Percentiles rank a stretch among this genome's conserved stretches.
These are phyloP conservation scores for Sisor rabdophorus DNA, from an alignment of 2,113 vertebrate genomes.

Conservation along the genomic window DNA sequence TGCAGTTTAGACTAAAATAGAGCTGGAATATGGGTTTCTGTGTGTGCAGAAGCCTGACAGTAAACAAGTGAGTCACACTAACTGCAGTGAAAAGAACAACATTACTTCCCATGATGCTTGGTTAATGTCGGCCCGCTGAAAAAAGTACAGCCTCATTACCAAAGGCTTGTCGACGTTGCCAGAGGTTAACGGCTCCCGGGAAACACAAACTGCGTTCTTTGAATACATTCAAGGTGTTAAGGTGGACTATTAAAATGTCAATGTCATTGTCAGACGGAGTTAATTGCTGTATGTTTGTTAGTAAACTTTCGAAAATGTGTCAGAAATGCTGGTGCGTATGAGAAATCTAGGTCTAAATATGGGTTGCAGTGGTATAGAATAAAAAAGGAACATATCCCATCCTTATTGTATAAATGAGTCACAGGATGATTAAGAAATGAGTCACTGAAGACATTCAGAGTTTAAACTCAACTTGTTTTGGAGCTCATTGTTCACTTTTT, in stretches of 20 bases:
- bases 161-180: not conserved
- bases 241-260: not conserved
- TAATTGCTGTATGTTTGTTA: not conserved
- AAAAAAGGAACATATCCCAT: slow-evolving; percentile 5
- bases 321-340: slow-evolving; percentile 15
- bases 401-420: slow-evolving; percentile 53
- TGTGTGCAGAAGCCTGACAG: not conserved
- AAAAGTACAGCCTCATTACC: slow-evolving; percentile 19
- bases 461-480: not conserved
- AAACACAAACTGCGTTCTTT: not conserved
- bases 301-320: not conserved
- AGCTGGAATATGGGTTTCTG: not conserved
- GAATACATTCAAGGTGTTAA: not conserved
- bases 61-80: slow-evolving; percentile 27
- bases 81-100: slow-evolving; percentile 11
- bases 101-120: slow-evolving; percentile 5
- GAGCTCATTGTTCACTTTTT: not conserved
- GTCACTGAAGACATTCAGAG: not conserved
- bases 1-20: not conserved
- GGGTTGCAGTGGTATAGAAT: slow-evolving; percentile 18
- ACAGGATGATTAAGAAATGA: slow-evolving; percentile 23
- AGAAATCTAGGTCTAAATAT: slow-evolving; percentile 2
- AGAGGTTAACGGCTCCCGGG: slow-evolving; percentile 7
- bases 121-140: slow-evolving; percentile 19
- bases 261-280: not conserved